phyloP scores from a whole-genome alignment of 2,113 vertebrate genomes.

The Saimiri boliviensis region DNA sequence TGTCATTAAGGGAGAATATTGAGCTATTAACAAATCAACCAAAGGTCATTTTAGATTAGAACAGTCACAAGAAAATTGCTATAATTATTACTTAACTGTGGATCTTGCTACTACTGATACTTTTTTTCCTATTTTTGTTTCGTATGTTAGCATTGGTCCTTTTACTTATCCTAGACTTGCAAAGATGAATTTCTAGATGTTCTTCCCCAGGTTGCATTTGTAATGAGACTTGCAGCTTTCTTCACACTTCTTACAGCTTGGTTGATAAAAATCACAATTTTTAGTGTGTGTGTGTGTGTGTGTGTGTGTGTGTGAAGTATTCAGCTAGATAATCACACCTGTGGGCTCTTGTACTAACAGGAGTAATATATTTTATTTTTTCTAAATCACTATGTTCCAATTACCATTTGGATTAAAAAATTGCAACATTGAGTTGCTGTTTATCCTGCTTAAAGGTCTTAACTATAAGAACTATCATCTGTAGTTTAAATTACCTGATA shows the following conservation, averaged over 20 bases:
- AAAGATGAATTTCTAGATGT: conserved; percentile 12
- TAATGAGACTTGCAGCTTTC: conserved; percentile 74
- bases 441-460: conserved; percentile 48
- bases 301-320: conserved; percentile 35
- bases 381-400: not conserved
- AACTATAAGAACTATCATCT: conserved; percentile 39
- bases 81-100: not conserved
- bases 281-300: not conserved
- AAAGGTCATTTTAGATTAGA: not conserved
- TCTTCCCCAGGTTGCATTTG: conserved; percentile 56
- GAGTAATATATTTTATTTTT: not conserved
- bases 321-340: conserved; percentile 66
- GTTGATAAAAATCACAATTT: conserved; percentile 73
- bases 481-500: conserved; percentile 7
- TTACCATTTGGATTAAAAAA: conserved; percentile 39
- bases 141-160: not conserved
- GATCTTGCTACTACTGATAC: not conserved
- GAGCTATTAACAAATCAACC: not conserved
- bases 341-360: conserved; percentile 34
- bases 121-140: conserved; percentile 29
- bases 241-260: conserved; percentile 74
- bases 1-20: not conserved
- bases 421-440: not conserved
- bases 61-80: not conserved
- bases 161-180: conserved; percentile 7